Base-by-base conservation (phyloP, 2,797 vertebrate species). In the Epinephelus malabaricus region DNA sequence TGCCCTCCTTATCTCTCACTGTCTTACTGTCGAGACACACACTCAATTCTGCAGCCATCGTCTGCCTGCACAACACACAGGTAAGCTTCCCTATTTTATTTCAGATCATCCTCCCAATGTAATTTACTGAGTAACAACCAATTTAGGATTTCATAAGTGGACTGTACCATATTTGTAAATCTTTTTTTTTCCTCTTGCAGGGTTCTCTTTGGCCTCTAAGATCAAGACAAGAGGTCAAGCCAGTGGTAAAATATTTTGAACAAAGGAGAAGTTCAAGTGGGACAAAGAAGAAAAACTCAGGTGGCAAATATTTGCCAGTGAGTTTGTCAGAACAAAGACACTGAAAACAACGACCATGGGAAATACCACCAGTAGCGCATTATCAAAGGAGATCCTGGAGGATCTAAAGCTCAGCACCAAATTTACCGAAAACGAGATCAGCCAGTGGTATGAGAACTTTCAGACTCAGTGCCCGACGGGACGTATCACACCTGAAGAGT, bases 381-480 rank as follows among this genome's bases (percentile, higher is more conserved):
- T 96, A 71, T 96, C 96, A 17, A 96, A 96, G 89, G 95, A 95
- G 90, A 96, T 96, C 93, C 91, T 96, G 86, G 94, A 96, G 79
- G 96, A 96, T 84, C 93, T 96, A 81, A 96, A 95, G 92, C 90
- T 96, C 71, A 92, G 27, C 91, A 96, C 96, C 77, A 95, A 89
- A 79, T 96, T 96, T 84, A 89, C 93, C 0, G 95, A 96, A 68
- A 71, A 59, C 2, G 96, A 96, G 89, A 93, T 96, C 82, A 27
- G 62, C 19, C 95, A 94, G 88, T 96, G 96, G 96, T 96, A 96
- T 4, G 95, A 95, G 69, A 96, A 95, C 90, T 96, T 96, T 75
- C 93, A 96, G 92, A 95, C 92, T 91, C 95, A 96, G 82, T 96
- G 96, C 70, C 96, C 96, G 0, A 82, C 93, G 0, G 96, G 95